Evolutionary conservation across 2,888 invertebrate genomes (phyloP).

Genomic region (Metacarcinus magister): DNA sequence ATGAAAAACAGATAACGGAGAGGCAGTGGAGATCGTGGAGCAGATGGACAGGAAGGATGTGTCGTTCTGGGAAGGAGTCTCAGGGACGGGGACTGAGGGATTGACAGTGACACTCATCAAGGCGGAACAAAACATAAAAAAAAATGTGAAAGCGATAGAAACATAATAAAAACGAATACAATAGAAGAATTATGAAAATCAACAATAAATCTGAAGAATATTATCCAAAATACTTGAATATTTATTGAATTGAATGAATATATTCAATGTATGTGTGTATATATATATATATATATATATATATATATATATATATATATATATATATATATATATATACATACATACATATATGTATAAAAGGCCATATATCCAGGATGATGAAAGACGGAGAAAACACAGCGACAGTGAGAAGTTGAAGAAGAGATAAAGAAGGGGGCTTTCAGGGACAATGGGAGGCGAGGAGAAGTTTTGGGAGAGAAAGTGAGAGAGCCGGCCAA

Average conservation of each 20-base stretch:
- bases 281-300: too few relatives aligned
- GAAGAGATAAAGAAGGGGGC: background rate
- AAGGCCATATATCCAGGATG: background rate
- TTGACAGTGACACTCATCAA: background rate
- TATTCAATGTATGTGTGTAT: too few relatives aligned
- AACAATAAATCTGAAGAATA: too few relatives aligned
- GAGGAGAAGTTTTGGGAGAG: conserved; percentile 65
- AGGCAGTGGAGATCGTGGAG: conserved; percentile 6
- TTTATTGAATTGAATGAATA: too few relatives aligned
- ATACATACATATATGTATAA: background rate
- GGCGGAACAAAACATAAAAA: background rate
- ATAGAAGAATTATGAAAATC: too few relatives aligned
- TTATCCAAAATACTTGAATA: too few relatives aligned
- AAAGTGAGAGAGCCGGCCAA: conserved; percentile 66
- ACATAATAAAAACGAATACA: background rate
- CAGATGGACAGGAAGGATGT: background rate
- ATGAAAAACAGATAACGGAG: conserved; percentile 31
- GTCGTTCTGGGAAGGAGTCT: background rate
- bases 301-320: too few relatives aligned
- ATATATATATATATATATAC: background rate
- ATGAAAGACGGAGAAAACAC: conserved; percentile 28
- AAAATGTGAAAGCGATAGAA: background rate
- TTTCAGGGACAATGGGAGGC: background rate
- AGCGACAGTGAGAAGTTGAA: conserved; percentile 34
- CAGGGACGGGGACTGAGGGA: background rate